A percentile compares a stretch with the other conserved stretches of the same genome.
Evolutionary conservation across 2,113 vertebrate species (phyloP).

Genomic region (Pycnonotus jocosus): DNA sequence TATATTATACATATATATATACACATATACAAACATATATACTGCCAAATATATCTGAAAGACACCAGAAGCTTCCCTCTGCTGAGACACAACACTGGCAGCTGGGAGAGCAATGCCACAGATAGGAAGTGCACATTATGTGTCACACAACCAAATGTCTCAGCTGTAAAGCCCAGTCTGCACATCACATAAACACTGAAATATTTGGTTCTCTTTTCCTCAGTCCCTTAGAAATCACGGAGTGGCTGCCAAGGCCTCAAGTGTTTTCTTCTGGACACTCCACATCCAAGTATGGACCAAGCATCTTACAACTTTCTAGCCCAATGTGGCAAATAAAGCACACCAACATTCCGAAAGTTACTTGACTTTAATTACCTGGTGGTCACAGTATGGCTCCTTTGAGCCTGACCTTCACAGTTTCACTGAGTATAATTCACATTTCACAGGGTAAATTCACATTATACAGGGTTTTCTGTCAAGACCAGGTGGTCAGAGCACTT

Average conservation of each 20-base stretch:
- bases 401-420: not conserved
- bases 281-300: not conserved
- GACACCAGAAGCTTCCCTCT: not conserved
- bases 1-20: not conserved
- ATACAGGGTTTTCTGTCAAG: not conserved
- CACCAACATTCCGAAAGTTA: not conserved
- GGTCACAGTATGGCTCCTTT: not conserved
- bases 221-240: not conserved
- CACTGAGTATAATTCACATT: not conserved
- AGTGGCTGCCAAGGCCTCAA: not conserved
- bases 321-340: not conserved
- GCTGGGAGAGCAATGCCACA: not conserved
- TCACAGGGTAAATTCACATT: not conserved
- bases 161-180: not conserved
- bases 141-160: not conserved
- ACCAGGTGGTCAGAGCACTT: not conserved
- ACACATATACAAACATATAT: not conserved
- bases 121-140: not conserved
- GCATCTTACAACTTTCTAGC: not conserved
- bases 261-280: not conserved
- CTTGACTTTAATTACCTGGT: not conserved
- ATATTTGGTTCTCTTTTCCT: not conserved
- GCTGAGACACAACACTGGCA: not conserved
- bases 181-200: not conserved
- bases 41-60: not conserved